Evolutionary conservation across 2,888 invertebrate genomes (phyloP).

Genomic region (Lathronympha strigana): DNA sequence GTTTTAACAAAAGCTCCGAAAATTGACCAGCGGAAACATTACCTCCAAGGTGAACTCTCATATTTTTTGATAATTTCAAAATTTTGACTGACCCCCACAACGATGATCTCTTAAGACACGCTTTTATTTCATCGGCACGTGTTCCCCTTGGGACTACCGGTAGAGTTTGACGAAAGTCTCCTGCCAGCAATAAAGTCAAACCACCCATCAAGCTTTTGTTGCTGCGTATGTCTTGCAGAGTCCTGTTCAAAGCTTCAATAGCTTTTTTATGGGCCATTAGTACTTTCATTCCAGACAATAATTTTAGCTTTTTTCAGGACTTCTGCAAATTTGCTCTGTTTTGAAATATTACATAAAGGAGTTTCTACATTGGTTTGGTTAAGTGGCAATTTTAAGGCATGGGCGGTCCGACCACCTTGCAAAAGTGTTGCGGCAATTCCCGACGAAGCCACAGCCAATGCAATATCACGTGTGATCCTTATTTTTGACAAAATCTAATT

Average conservation of each 20-base stretch:
- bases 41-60: slow-evolving; percentile 40
- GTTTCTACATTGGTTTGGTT: background rate
- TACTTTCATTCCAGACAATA: slow-evolving; percentile 9
- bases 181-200: slow-evolving; percentile 21
- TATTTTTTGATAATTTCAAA: slow-evolving; percentile 40
- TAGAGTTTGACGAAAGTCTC: slow-evolving; percentile 42
- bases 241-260: background rate
- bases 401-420: background rate
- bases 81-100: slow-evolving; percentile 38
- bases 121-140: slow-evolving; percentile 45
- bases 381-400: background rate
- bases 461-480: background rate
- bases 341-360: background rate
- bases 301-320: background rate
- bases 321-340: background rate
- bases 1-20: slow-evolving; percentile 43
- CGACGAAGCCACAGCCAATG: background rate
- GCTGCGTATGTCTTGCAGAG: background rate
- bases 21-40: slow-evolving; percentile 38
- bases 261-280: slow-evolving; percentile 42
- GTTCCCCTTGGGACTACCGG: slow-evolving; percentile 43
- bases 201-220: background rate
- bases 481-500: background rate
- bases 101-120: slow-evolving; percentile 47
- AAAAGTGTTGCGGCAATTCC: background rate